Base-by-base conservation (phyloP, 2,888 invertebrate genomes). In the Empis livida region DNA sequence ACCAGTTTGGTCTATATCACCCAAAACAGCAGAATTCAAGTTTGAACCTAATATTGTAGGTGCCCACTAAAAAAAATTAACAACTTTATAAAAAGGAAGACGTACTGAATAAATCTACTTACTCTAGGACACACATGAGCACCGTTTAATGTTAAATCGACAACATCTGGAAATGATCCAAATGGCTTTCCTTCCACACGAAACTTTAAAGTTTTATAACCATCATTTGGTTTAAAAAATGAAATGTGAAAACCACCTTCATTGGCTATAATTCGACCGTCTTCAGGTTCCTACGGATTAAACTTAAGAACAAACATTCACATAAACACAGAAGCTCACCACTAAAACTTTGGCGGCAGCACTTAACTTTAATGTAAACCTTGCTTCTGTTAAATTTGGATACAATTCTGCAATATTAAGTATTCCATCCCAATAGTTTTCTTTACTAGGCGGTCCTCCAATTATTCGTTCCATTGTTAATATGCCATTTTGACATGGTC, bases 371-470 rank as follows among this genome's bases (percentile, higher is more conserved):
- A 48, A 39, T 14, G 30, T 11, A 4, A 48, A n/a, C 8, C 42
- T 42, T 14, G 43, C 48, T 38, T 49, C 20, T 1, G 45, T 45
- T 30, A 49, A 27, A 42, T 49, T 49, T 40, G 44, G 46, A 35
- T 35, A 35, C 42, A 39, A 49, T 31, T 16, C 8, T 16, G 45
- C 47, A 13, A 51, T 30, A 23, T 43, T 17, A 17, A 51, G 13
- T 6, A 39, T 23, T 14, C 49, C 51, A 30, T 43, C 38, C 46
- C 48, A 51, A 23, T 42, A 42, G 39, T 51, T 51, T 23, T 47
- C 31, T 45, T 48, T 48, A 20, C 51, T 47, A 5, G 51, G 51
- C 20, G 49, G 49, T 4, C 46, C 48, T 23, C 45, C 46, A 27
- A 46, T 35, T 11, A 20, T 17, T 10, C 47, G 39, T 20, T 42